Evolutionary conservation across 2,113 vertebrate genomes (phyloP).

Genomic region (Furnarius figulus): DNA sequence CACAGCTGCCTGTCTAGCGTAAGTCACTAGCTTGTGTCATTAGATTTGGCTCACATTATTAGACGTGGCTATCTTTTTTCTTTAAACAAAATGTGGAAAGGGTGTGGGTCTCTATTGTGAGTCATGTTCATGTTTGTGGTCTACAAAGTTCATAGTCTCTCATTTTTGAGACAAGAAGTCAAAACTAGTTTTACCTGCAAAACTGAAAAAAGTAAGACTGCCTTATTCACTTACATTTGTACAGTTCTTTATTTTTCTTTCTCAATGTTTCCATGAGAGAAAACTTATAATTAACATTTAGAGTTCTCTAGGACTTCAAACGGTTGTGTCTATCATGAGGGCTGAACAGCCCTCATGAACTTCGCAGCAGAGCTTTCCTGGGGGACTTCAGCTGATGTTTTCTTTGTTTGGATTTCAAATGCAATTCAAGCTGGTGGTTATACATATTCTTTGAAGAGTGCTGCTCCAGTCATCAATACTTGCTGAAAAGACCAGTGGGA

Average conservation of each 20-base stretch:
- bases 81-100: background rate
- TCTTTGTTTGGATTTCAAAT: background rate
- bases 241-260: background rate
- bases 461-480: background rate
- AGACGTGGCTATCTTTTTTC: background rate
- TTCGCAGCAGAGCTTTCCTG: background rate
- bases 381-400: background rate
- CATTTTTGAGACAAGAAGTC: background rate
- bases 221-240: background rate
- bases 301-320: background rate
- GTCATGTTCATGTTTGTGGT: background rate
- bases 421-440: background rate
- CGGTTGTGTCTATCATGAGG: accelerated
- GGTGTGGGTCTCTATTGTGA: background rate
- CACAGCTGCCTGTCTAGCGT: background rate
- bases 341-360: background rate
- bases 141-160: background rate
- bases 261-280: background rate
- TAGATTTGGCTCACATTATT: background rate
- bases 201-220: background rate
- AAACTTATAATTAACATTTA: background rate
- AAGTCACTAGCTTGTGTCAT: background rate
- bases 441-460: background rate
- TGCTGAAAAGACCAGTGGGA: background rate
- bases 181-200: background rate